Conservation (phyloP, 2,797 vertebrate genomes). For the Gymnopithys bicolor region DNA sequence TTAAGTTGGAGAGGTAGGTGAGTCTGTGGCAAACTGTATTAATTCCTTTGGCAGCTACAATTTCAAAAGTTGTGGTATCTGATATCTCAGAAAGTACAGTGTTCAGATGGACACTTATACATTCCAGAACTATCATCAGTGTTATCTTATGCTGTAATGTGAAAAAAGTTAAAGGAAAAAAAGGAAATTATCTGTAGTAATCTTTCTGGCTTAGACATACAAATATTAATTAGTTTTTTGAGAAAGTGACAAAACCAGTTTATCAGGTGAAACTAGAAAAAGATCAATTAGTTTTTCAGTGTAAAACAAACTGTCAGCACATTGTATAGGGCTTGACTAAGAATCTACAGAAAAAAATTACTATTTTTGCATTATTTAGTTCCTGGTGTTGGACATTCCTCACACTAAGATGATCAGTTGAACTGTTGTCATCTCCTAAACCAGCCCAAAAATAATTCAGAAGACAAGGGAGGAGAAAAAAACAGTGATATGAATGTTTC, state of each 20-base stretch:
- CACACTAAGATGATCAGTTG: not conserved
- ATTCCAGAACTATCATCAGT: not conserved
- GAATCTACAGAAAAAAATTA: not conserved
- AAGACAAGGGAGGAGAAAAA: not conserved
- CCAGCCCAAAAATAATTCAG: not conserved
- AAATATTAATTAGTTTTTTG: not conserved
- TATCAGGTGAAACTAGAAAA: not conserved
- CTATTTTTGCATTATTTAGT: not conserved
- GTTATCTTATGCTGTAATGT: not conserved
- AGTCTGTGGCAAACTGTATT: not conserved
- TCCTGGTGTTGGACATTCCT: not conserved
- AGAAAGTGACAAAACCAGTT: not conserved
- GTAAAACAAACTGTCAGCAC: not conserved
- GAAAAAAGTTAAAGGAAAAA: not conserved
- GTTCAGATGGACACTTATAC: not conserved
- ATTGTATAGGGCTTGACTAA: not conserved
- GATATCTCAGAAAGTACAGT: not conserved
- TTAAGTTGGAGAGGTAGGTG: not conserved
- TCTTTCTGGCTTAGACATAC: not conserved
- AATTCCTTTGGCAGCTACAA: not conserved
- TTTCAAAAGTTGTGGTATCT: not conserved
- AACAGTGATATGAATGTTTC: not conserved
- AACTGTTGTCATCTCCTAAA: not conserved
- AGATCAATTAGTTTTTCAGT: rapidly evolving
- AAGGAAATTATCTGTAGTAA: not conserved